Evolutionary conservation across 2,797 vertebrate species (phyloP), one percentile per base, ranked within the genome.

Genomic region (Cyprinodon diabolis): DNA sequence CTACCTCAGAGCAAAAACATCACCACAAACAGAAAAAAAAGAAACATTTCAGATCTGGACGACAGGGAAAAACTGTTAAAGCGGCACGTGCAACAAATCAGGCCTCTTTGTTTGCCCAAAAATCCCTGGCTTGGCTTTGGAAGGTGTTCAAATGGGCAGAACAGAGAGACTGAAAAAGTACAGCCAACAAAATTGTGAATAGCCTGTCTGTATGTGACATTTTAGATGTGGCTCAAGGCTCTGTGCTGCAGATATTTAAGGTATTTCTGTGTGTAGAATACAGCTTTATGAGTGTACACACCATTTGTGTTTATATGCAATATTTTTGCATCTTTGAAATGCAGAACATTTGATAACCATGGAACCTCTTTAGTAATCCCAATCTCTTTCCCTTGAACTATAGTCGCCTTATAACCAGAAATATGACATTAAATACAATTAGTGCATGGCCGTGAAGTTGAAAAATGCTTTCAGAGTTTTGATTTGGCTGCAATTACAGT

Each of bases 121-220:
- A 57, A 86, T 83, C 87, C 0, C 78, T 6, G 15, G 80, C 82
- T 79, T 65, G 83, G 80, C 80, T 86, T 73, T 83, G 82, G 89
- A 71, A 74, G 12, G 77, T 80, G 77, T 79, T 76, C 74, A 80
- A 80, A 76, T 69, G 81, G 85, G 78, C 77, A 77, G 72, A 55
- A 78, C 78, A 79, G 77, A 84, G 76, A 81, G 74, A 81, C 77
- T 74, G 77, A 68, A 81, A 84, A 84, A 84, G 75, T 58, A 68
- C 76, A 84, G 85, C 87, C 85, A 88, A 68, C 78, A 70, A 80
- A 79, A 82, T 75, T 74, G 76, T 86, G 66, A 21, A 76, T 14
- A 68, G 68, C 47, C 80, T 19, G 74, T 74, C 68, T 81, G 71
- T 81, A 76, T 65, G 72, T 86, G 86, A 90, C 87, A 90, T 90